phyloP scores from a whole-genome alignment of 2,888 invertebrate genomes.

The Chironomus tentans region DNA sequence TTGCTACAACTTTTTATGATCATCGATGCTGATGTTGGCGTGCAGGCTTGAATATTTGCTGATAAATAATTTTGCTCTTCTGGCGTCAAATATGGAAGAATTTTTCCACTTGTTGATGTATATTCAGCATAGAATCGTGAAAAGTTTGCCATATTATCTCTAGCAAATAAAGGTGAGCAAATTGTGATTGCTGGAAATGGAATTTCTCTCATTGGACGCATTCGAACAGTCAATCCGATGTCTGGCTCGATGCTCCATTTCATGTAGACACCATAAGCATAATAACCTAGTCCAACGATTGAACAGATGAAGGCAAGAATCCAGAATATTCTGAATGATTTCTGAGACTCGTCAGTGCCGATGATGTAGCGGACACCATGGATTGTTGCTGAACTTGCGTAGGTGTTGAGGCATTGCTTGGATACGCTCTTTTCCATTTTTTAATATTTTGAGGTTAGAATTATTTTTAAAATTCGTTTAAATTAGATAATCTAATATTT shows the following conservation, averaged over 20 bases:
- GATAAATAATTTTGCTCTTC: not conserved
- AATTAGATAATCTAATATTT: too few relatives aligned
- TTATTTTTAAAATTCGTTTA: too few relatives aligned
- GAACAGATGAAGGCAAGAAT: not conserved
- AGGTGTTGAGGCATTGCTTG: not conserved
- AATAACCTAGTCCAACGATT: not conserved
- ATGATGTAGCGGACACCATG: not conserved
- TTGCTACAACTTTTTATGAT: not conserved
- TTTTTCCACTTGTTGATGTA: not conserved
- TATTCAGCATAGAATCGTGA: not conserved
- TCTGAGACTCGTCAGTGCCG: not conserved
- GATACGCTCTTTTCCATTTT: not conserved
- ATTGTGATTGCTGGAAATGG: constrained; percentile 20
- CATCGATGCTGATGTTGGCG: not conserved
- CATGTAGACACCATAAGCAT: not conserved
- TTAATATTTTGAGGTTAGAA: not conserved
- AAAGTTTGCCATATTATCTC: not conserved
- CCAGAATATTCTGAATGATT: not conserved
- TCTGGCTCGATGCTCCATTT: not conserved
- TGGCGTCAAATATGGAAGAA: not conserved
- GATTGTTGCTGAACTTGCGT: not conserved
- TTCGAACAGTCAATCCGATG: not conserved
- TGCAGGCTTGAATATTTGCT: not conserved
- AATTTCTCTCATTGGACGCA: not conserved
- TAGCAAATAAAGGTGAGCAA: not conserved